Percentiles rank a stretch among this genome's conserved stretches.
These are phyloP conservation scores for Aethes cnicana DNA, from an alignment of 2,888 invertebrate species.

Conservation along the genomic window DNA sequence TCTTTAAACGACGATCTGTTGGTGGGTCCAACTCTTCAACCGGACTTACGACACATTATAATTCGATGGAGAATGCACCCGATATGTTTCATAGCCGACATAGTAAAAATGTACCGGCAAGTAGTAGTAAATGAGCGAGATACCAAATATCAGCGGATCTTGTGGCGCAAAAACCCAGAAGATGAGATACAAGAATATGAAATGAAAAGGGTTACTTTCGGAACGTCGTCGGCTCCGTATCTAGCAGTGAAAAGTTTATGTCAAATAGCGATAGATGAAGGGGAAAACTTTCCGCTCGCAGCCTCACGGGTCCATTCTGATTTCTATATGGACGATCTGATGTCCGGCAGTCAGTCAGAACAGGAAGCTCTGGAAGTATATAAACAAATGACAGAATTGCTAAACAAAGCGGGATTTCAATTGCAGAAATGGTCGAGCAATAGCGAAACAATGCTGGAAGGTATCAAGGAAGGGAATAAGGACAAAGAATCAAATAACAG, in stretches of 20 bases:
- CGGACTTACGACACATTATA: slow-evolving; percentile 7
- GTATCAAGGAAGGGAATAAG: neutral
- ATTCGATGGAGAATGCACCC: neutral
- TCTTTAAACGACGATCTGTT: slow-evolving; percentile 3
- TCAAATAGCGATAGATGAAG: slow-evolving; percentile 28
- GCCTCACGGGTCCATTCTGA: slow-evolving; percentile 30
- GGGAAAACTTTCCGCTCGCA: slow-evolving; percentile 21
- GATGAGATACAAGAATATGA: neutral
- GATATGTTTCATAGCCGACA: neutral
- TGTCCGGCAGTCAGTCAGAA: slow-evolving; percentile 32
- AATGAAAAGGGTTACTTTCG: slow-evolving; percentile 1
- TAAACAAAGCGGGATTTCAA: slow-evolving; percentile 34
- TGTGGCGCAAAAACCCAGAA: slow-evolving; percentile 2
- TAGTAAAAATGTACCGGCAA: slow-evolving; percentile 13
- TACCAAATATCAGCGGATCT: neutral
- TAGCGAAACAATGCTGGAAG: slow-evolving; percentile 1
- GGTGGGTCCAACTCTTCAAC: slow-evolving; percentile 6
- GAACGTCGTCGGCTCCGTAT: slow-evolving; percentile 6
- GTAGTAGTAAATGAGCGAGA: slow-evolving; percentile 11
- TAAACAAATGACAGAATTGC: slow-evolving; percentile 32
- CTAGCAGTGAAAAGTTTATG: slow-evolving; percentile 19
- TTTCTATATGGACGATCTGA: slow-evolving; percentile 33
- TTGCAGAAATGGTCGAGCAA: slow-evolving; percentile 37
- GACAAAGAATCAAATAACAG: neutral
- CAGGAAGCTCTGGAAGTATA: slow-evolving; percentile 33